Evolutionary conservation across 2,888 invertebrate species (phyloP).

Genomic region (Rapana venosa): DNA sequence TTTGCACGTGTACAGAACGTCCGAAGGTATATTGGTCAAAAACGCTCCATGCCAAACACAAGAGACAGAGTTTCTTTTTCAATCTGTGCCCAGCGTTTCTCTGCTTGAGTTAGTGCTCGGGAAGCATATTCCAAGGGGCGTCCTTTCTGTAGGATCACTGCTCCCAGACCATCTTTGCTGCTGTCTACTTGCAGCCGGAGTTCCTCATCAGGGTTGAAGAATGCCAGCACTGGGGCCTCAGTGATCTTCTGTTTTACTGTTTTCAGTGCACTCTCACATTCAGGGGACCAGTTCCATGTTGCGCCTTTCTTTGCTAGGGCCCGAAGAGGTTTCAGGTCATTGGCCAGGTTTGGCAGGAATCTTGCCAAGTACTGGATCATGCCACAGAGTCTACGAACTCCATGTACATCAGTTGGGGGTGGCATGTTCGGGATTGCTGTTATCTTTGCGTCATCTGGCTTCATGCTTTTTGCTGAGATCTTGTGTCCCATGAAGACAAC

Average conservation of each 20-base stretch:
- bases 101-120: constrained; percentile 37
- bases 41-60: constrained; percentile 53
- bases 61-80: constrained; percentile 38
- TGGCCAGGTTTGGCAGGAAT: constrained; percentile 42
- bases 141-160: constrained; percentile 43
- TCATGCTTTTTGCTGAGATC: constrained; percentile 53
- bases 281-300: constrained; percentile 43
- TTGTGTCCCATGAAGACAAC: constrained; percentile 51
- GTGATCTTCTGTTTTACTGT: constrained; percentile 41
- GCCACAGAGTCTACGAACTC: constrained; percentile 54
- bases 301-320: constrained; percentile 48
- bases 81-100: constrained; percentile 44
- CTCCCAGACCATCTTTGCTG: constrained; percentile 44
- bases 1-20: constrained; percentile 34
- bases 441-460: constrained; percentile 50
- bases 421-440: constrained; percentile 41
- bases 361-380: constrained; percentile 54
- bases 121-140: constrained; percentile 46
- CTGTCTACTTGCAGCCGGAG: constrained; percentile 44
- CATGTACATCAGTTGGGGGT: constrained; percentile 50
- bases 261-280: constrained; percentile 30
- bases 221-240: constrained; percentile 35
- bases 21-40: constrained; percentile 59
- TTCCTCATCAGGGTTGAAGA: background rate
- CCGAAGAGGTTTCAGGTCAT: constrained; percentile 37